Conservation (phyloP, 1,140 invertebrate genomes). For the Heterodera carotae region DNA sequence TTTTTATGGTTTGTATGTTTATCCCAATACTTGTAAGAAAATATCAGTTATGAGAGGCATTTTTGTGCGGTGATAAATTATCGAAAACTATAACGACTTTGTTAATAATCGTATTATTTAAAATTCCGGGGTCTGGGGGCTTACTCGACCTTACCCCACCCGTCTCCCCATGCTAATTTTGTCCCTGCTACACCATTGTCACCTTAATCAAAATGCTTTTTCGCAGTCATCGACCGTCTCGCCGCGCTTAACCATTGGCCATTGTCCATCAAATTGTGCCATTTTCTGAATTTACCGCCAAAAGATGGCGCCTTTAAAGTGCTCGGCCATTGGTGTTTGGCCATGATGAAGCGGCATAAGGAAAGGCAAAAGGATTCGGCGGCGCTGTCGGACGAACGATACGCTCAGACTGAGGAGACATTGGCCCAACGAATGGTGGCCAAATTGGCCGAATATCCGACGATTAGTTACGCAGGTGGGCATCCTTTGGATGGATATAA, state of each 20-base stretch:
- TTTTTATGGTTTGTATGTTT: too few relatives aligned
- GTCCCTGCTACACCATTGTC: too few relatives aligned
- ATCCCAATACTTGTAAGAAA: too few relatives aligned
- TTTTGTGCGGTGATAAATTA: too few relatives aligned
- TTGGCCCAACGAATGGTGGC: conserved; percentile 31
- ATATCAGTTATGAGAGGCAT: too few relatives aligned
- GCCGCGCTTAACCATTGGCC: conserved; percentile 39
- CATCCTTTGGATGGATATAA: too few relatives aligned
- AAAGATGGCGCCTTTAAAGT: conserved; percentile 40
- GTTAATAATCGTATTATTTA: too few relatives aligned
- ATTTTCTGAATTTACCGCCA: conserved; percentile 31
- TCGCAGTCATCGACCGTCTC: conserved; percentile 37
- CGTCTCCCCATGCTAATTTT: too few relatives aligned
- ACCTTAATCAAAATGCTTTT: background rate
- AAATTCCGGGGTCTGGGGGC: too few relatives aligned
- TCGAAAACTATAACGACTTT: too few relatives aligned
- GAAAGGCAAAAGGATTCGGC: conserved; percentile 4
- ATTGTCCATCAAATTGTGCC: conserved; percentile 34
- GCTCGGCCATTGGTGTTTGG: conserved; percentile 37
- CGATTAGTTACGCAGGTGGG: conserved; percentile 43
- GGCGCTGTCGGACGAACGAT: background rate
- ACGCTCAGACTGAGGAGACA: background rate
- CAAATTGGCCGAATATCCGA: conserved; percentile 32
- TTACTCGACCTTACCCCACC: too few relatives aligned
- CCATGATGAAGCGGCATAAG: conserved; percentile 26